Conservation (phyloP, 2,888 invertebrate genomes). For the Mimas tiliae region DNA sequence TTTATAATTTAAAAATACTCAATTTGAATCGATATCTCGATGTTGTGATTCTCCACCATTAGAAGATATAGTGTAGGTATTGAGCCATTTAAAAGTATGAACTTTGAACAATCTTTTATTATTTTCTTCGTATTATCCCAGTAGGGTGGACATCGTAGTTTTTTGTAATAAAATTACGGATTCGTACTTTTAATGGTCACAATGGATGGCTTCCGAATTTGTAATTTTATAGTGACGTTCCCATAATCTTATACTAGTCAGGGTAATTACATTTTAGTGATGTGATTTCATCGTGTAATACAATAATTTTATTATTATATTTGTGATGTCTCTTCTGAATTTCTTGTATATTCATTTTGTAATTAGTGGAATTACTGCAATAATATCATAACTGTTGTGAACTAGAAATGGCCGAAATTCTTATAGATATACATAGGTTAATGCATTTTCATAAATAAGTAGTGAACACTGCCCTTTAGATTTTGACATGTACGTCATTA, state of each 20-base stretch:
- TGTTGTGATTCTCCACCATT: slow-evolving; percentile 54
- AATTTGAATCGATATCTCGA: slow-evolving; percentile 32
- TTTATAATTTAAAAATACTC: not conserved
- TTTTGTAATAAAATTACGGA: slow-evolving; percentile 21
- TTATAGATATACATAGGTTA: not conserved
- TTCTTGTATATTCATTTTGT: slow-evolving; percentile 6
- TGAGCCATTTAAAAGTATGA: slow-evolving; percentile 48
- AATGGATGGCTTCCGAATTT: slow-evolving; percentile 53
- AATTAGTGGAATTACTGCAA: not conserved
- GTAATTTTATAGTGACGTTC: slow-evolving; percentile 36
- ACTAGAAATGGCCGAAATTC: slow-evolving; percentile 1
- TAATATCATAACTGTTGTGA: not conserved
- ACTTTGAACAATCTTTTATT: slow-evolving; percentile 10
- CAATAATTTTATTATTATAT: slow-evolving; percentile 4
- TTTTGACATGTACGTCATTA: not conserved
- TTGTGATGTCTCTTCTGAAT: not conserved
- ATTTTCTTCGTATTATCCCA: slow-evolving; percentile 6
- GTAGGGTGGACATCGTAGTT: not conserved
- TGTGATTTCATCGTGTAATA: slow-evolving; percentile 24
- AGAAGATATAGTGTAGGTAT: slow-evolving; percentile 50
- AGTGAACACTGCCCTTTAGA: slow-evolving; percentile 18
- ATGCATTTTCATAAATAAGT: not conserved
- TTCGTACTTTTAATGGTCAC: slow-evolving; percentile 47
- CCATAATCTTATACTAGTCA: slow-evolving; percentile 43
- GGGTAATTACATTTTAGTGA: slow-evolving; percentile 42